Evolutionary conservation across 2,797 vertebrate genomes (phyloP), one percentile per base, ranked within the genome.

Genomic region (Cygnus olor): DNA sequence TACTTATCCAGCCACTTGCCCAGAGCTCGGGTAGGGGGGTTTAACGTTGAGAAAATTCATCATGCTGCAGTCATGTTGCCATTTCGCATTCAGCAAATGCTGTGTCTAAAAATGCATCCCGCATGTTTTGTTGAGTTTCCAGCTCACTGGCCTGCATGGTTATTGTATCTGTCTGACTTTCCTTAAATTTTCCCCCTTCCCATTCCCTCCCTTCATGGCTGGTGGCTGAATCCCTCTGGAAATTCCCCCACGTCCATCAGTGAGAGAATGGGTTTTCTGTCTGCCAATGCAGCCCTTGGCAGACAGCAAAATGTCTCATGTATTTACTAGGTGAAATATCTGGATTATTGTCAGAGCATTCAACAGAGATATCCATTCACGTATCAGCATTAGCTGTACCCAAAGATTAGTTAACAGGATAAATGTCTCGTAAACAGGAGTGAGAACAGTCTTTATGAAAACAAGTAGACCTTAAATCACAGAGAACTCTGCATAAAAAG

Each of bases 291-390:
- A 20, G 27, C 8, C 47, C 63, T 86, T 78, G 70, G 40, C 45
- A 91, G 61, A 66, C 34, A 56, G 36, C 3, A 3, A 81, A 88
- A 80, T 49, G 6, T 34, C 90, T 94, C 40, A 2, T 58, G 56
- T 54, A 61, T 94, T 82, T 92, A 83, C 74, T 64, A 82, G 93
- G 65, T 79, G 93, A 82, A 95, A 83, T 42, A 66, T 80, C 93
- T 95, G 93, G 85, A 65, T 92, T 72, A 17, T 53, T 56, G 71
- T 96, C 92, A 85, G 32, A 79, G 72, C 4, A 0, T 38, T 80
- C 72, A 64, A 49, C 45, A 45, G 88, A 76, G 87, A 64, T 56
- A 69, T 56, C 51, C 49, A 36, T 83, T 60, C n/a, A 2, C 30
- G 40, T 32, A 45, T 58, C 80, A 70, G 49, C 8, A 8, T 74